Base-by-base conservation (phyloP, 2,888 invertebrate genomes). In the Thalpophila matura region DNA sequence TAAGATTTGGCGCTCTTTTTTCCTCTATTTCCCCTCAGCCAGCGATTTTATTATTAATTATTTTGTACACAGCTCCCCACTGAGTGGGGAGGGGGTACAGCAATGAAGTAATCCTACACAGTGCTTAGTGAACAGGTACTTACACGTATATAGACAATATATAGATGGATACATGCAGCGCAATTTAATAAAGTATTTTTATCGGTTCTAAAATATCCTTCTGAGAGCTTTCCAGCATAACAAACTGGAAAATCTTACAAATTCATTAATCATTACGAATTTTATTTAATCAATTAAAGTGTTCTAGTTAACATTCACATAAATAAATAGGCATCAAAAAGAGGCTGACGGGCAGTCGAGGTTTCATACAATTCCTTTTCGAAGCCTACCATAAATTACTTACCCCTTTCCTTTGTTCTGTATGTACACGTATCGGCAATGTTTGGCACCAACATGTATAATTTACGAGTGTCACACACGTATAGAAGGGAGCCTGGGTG, bases 391-490 rank as follows among this genome's bases (percentile, higher is more conserved):
- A 77, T 77, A 67, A 74, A 77, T 77, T 64, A 74, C 67, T 45
- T 38, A 46, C 24, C 40, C 42, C 56, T 29, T 66, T 60, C 58
- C 60, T 74, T 77, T 77, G 71, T 77, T 64, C 63, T 58, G 58
- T 59, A 68, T 56, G 50, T 59, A 58, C 57, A 55, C 45, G 79
- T 70, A 77, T 76, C 60, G 71, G 53, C 55, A 50, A 64, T 78
- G 71, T 77, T 77, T 74, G 76, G 50, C 55, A 77, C 58, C 76
- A 63, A 57, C 66, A 71, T 77, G 79, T 76, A 74, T 79, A 78
- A 79, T 74, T 77, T 74, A 79, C 74, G 77, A 63, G 70, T 73
- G 74, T 59, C 68, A 73, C 68, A 76, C 54, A 61, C 49, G 43
- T 49, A 56, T 18, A 46, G 47, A 65, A 70, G 73, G 64, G 62